These are phyloP conservation scores for Danio aesculapii DNA, from an alignment of 2,797 vertebrate species.

Conservation along the genomic window DNA sequence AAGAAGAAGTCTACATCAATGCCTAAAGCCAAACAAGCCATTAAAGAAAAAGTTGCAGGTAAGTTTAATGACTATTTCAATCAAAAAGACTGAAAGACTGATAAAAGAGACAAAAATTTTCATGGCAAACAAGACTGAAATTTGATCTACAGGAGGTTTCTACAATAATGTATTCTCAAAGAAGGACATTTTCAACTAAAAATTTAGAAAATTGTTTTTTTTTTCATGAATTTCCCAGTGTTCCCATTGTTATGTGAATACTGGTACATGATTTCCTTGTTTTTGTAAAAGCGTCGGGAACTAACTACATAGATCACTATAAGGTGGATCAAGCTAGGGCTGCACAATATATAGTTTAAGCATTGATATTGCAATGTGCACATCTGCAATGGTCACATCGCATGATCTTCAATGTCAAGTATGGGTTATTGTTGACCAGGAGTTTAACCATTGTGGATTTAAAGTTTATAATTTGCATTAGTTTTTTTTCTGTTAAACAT, in stretches of 20 bases:
- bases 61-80: conserved; percentile 8
- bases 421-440: too few relatives aligned
- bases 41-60: conserved; percentile 39
- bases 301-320: conserved; percentile 1
- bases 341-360: too few relatives aligned
- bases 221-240: neutral
- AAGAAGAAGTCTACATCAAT: conserved; percentile 34
- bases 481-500: too few relatives aligned
- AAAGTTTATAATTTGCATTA: too few relatives aligned
- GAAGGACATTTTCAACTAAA: neutral
- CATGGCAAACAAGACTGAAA: conserved; percentile 63
- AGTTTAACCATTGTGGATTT: too few relatives aligned
- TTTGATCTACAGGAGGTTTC: conserved; percentile 70
- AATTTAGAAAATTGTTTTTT: neutral
- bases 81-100: neutral
- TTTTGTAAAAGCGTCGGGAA: neutral
- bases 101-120: conserved; percentile 18
- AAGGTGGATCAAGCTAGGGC: neutral
- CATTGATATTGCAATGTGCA: too few relatives aligned
- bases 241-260: neutral
- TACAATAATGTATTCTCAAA: conserved; percentile 20
- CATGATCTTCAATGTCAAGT: too few relatives aligned
- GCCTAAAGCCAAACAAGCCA: conserved; percentile 32
- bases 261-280: neutral
- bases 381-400: too few relatives aligned